These are phyloP conservation scores for Eleutherodactylus coqui DNA, from an alignment of 2,797 vertebrate species.

Conservation along the genomic window DNA sequence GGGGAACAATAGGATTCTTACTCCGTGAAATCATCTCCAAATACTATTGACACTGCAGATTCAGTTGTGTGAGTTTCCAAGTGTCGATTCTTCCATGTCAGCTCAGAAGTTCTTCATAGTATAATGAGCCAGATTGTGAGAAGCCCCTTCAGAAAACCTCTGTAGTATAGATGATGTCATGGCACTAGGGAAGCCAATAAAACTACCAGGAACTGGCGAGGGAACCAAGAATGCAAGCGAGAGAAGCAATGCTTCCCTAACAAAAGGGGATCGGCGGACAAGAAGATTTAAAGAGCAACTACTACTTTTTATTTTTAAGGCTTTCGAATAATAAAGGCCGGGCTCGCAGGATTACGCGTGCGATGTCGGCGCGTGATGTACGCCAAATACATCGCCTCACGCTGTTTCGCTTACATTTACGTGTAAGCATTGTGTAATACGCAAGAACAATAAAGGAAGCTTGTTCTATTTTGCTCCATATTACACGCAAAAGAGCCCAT, in stretches of 20 bases:
- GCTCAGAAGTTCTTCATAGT: conserved; percentile 2
- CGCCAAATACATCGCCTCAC: too few relatives aligned
- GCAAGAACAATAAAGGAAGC: too few relatives aligned
- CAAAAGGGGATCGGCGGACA: background rate
- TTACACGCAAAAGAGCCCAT: too few relatives aligned
- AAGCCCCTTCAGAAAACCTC: conserved; percentile 27
- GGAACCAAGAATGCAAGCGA: background rate
- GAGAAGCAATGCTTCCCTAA: conserved; percentile 3
- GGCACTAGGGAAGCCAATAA: conserved; percentile 30
- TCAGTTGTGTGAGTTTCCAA: background rate
- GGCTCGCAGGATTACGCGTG: too few relatives aligned
- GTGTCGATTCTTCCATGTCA: conserved; percentile 15
- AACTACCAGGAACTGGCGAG: conserved; percentile 9
- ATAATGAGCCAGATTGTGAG: conserved; percentile 5
- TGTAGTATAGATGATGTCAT: conserved; percentile 28
- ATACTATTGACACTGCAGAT: background rate
- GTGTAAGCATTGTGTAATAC: too few relatives aligned
- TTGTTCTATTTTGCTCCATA: too few relatives aligned
- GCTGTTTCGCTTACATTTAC: too few relatives aligned
- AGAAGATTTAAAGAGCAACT: background rate
- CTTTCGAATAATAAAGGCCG: background rate
- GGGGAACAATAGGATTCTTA: background rate
- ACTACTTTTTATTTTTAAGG: background rate
- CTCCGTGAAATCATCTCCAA: background rate
- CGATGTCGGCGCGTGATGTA: too few relatives aligned